Percentiles rank a stretch among this genome's conserved stretches.
Conservation (phyloP, 1,140 invertebrate species). For the Melipona quadrifasciata region DNA sequence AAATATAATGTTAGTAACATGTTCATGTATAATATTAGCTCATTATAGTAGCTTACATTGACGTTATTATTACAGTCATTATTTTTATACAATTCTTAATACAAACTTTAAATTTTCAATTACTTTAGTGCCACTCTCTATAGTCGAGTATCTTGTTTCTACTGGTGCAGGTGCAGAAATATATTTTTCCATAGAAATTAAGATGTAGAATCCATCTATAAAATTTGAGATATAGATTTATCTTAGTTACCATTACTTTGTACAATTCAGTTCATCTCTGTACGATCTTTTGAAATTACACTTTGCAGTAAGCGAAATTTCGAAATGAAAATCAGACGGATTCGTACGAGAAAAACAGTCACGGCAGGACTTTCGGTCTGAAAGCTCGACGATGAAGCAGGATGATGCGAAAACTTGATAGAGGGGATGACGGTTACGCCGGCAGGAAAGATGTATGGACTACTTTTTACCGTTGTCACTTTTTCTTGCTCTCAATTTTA, state of each 20-base stretch:
- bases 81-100: no score
- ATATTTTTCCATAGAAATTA: no score
- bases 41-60: no score
- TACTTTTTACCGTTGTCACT: constrained; percentile 70
- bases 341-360: background rate
- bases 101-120: no score
- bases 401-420: constrained; percentile 13
- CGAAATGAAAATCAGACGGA: background rate
- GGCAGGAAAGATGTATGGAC: constrained; percentile 43
- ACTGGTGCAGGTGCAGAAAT: no score
- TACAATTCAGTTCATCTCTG: background rate
- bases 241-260: background rate
- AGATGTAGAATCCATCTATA: no score
- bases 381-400: background rate
- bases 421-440: background rate
- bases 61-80: no score
- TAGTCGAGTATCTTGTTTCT: no score
- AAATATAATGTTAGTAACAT: no score
- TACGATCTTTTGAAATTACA: background rate
- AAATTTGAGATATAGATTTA: background rate
- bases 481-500: constrained; percentile 66
- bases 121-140: no score
- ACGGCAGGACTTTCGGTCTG: background rate
- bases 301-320: background rate
- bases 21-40: no score